phyloP scores from a whole-genome alignment of 2,888 invertebrate genomes.

The Balanococcus diminutus region DNA sequence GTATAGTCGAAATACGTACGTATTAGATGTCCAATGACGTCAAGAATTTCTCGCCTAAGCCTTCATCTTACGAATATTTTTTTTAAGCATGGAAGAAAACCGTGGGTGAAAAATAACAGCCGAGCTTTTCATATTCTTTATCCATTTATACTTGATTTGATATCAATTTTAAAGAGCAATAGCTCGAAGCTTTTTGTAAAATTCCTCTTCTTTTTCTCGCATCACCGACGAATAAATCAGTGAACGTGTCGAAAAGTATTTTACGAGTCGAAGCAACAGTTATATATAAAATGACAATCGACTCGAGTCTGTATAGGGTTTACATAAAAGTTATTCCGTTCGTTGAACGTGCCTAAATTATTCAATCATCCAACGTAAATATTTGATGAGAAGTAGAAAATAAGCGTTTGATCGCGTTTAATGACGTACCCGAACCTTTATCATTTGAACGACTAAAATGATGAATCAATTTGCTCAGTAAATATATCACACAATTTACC shows the following conservation, averaged over 20 bases:
- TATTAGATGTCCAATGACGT: background rate
- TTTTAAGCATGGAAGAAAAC: background rate
- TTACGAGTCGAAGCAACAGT: constrained; percentile 18
- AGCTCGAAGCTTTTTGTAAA: constrained; percentile 6
- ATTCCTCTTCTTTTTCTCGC: background rate
- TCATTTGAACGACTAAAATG: constrained; percentile 6
- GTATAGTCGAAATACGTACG: background rate
- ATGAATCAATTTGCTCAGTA: constrained; percentile 6
- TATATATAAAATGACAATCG: constrained; percentile 12
- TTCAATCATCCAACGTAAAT: constrained; percentile 39
- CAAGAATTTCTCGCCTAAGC: background rate
- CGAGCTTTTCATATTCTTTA: background rate
- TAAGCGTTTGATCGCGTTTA: constrained; percentile 13
- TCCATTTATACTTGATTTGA: constrained; percentile 17
- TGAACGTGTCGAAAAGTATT: background rate
- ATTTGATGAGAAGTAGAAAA: constrained; percentile 34
- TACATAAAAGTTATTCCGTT: constrained; percentile 18
- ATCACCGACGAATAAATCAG: background rate
- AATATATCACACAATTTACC: constrained; percentile 23
- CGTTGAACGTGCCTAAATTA: constrained; percentile 28
- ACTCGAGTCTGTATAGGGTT: background rate
- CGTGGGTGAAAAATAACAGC: background rate
- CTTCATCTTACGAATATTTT: background rate
- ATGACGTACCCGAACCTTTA: constrained; percentile 23
- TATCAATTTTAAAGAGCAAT: constrained; percentile 23